Conservation (phyloP, 2,888 invertebrate genomes). For the Zelleria hepariella region DNA sequence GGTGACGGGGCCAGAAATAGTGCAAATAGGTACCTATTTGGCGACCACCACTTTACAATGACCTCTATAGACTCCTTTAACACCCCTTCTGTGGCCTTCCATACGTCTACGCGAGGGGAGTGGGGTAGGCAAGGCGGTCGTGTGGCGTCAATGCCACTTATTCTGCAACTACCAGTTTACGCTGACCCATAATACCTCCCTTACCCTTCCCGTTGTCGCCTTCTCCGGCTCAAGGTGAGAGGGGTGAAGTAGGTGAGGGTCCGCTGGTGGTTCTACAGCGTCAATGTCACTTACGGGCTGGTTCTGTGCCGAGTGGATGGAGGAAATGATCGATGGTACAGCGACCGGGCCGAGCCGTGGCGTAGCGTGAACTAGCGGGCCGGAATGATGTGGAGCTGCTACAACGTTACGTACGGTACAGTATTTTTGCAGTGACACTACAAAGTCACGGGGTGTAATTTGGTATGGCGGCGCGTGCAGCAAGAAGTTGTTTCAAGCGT, state of each 20-base stretch:
- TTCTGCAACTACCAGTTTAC: not conserved
- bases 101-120: conserved; percentile 15
- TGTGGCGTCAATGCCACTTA: conserved; percentile 69
- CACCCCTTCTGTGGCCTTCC: conserved; percentile 17
- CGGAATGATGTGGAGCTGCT: conserved; percentile 37
- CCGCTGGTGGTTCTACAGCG: conserved; percentile 45
- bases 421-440: not conserved
- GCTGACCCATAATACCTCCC: not conserved
- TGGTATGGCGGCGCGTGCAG: too few relatives aligned
- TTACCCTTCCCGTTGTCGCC: conserved; percentile 10
- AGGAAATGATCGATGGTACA: conserved; percentile 66
- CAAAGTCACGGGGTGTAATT: too few relatives aligned
- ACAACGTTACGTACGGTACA: too few relatives aligned
- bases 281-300: conserved; percentile 72
- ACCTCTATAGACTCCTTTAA: conserved; percentile 16
- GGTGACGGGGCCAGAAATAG: conserved; percentile 28
- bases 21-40: conserved; percentile 41
- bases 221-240: conserved; percentile 16
- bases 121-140: conserved; percentile 35
- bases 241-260: conserved; percentile 29
- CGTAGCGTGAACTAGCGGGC: conserved; percentile 31
- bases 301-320: conserved; percentile 68
- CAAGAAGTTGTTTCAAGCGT: too few relatives aligned
- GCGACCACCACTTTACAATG: conserved; percentile 32
- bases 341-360: conserved; percentile 43